Evolutionary conservation across 2,888 invertebrate species (phyloP).

Genomic region (Drosophila demipolita): DNA sequence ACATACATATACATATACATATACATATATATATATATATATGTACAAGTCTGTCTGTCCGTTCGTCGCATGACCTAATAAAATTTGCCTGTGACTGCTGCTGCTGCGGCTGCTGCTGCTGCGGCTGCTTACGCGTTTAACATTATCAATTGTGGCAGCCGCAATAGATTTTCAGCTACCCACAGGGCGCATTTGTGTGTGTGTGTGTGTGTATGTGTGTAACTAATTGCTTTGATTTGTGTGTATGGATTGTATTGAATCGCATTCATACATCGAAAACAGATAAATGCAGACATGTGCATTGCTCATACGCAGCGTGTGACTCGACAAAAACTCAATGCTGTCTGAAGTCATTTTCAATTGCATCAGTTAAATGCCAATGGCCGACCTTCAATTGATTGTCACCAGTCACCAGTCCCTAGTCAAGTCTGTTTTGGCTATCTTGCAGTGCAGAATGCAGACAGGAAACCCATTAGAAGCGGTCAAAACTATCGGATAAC

Average conservation of each 20-base stretch:
- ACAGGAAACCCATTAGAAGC: too few relatives aligned
- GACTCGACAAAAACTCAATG: not conserved
- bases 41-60: slow-evolving; percentile 9
- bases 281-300: slow-evolving; percentile 18
- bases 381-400: slow-evolving; percentile 80
- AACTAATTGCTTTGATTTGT: slow-evolving; percentile 32
- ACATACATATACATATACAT: not conserved
- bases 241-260: slow-evolving; percentile 2
- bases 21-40: not conserved
- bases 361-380: slow-evolving; percentile 48
- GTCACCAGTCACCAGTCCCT: not conserved
- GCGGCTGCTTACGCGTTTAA: slow-evolving; percentile 1
- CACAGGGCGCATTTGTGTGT: not conserved
- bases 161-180: slow-evolving; percentile 30
- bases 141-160: slow-evolving; percentile 48
- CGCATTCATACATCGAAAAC: slow-evolving; percentile 19
- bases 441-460: too few relatives aligned
- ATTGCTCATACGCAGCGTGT: slow-evolving; percentile 35
- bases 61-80: slow-evolving; percentile 72
- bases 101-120: not conserved
- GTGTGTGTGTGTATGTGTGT: slow-evolving; percentile 5
- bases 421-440: not conserved
- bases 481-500: too few relatives aligned
- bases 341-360: not conserved
- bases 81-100: slow-evolving; percentile 56